Percentiles rank a stretch among this genome's conserved stretches.
These are phyloP conservation scores for Rynchops niger DNA, from an alignment of 2,113 vertebrate species.

Conservation along the genomic window DNA sequence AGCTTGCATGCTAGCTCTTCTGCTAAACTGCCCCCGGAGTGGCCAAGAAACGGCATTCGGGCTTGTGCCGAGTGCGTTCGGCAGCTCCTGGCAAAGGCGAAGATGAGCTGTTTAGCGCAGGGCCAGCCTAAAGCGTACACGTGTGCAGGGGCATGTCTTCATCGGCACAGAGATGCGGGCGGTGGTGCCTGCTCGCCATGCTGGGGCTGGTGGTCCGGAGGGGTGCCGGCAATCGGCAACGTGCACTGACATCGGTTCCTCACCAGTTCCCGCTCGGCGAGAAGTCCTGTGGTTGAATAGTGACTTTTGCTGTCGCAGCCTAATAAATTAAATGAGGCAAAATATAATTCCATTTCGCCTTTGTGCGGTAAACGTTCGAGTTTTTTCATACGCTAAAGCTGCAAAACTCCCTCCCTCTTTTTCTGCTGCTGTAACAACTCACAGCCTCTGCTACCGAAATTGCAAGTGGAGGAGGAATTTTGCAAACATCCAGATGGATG, in stretches of 20 bases:
- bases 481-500: background rate
- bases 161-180: background rate
- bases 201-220: background rate
- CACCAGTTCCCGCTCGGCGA: fast-evolving
- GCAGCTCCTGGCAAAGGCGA: background rate
- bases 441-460: background rate
- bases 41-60: background rate
- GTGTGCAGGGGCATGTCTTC: fast-evolving
- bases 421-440: background rate
- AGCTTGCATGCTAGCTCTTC: background rate
- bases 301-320: background rate
- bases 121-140: background rate
- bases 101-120: background rate
- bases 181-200: background rate
- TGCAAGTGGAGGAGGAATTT: background rate
- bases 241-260: fast-evolving
- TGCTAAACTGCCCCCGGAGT: background rate
- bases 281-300: background rate
- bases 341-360: background rate
- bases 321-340: background rate
- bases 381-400: background rate
- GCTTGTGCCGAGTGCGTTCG: background rate
- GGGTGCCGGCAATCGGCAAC: background rate
- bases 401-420: background rate
- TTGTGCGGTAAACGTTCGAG: background rate